Base-by-base conservation (phyloP, 2,888 invertebrate species). In the Dicyrtomina minuta region DNA sequence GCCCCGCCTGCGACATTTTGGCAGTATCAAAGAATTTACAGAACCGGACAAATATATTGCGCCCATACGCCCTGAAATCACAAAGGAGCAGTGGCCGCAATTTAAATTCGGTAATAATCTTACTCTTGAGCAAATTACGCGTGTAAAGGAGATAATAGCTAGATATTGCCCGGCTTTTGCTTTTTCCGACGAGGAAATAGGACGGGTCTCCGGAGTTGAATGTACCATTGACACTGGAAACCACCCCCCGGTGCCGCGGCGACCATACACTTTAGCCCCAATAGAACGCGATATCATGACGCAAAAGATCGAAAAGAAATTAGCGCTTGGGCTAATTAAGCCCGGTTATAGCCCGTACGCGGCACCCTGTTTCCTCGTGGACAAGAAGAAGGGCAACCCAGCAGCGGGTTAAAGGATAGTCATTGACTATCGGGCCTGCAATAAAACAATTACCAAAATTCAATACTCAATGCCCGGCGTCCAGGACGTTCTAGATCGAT, bases 301-400 rank as follows among this genome's bases (percentile, higher is more conserved):
- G 3, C 24, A 33, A 27, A n/a, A 66, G 44, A 1, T 39, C 10
- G 26, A 43, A 26, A 58, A 66, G 33, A 44, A 58, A 26, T 26
- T 66, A 5, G 27, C 15, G 1, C n/a, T 22, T 20, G 61, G 61
- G 26, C n/a, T 68, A 13, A 53, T 68, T 61, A 5, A 51, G 27
- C 27, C 43, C 24, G n/a, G n/a, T n/a, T n/a, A n/a, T n/a, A n/a
- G n/a, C n/a, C n/a, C n/a, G n/a, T n/a, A n/a, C n/a, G n/a, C n/a
- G n/a, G n/a, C n/a, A n/a, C n/a, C n/a, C n/a, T n/a, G n/a, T n/a
- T n/a, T n/a, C n/a, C n/a, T n/a, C n/a, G n/a, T n/a, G n/a, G n/a
- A n/a, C n/a, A n/a, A n/a, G n/a, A n/a, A n/a, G n/a, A n/a, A n/a
- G n/a, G n/a, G n/a, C n/a, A n/a, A n/a, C n/a, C n/a, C n/a, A n/a